A percentile compares a stretch with the other conserved stretches of the same genome.
Conservation (phyloP, 2,113 vertebrate genomes). For the Polypterus bichir region DNA sequence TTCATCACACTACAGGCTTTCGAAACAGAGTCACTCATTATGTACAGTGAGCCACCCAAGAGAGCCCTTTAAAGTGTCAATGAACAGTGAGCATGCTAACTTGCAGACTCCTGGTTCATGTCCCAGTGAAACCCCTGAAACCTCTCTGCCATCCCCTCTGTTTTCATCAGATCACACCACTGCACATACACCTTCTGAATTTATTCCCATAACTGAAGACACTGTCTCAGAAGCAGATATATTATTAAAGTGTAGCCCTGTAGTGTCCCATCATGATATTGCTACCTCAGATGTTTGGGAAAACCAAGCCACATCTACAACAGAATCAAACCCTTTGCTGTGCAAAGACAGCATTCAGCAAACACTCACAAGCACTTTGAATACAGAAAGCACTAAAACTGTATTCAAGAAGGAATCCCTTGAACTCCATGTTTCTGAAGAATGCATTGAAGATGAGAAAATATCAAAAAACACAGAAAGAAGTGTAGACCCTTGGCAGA, state of each 20-base stretch:
- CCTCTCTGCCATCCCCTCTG: conserved; percentile 73
- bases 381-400: conserved; percentile 44
- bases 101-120: conserved; percentile 49
- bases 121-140: conserved; percentile 62
- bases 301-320: conserved; percentile 24
- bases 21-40: conserved; percentile 47
- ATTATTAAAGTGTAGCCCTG: conserved; percentile 54
- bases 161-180: conserved; percentile 82
- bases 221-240: conserved; percentile 76
- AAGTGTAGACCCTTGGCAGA: too few relatives aligned
- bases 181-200: conserved; percentile 83
- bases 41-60: conserved; percentile 44
- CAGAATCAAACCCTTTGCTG: conserved; percentile 22
- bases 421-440: conserved; percentile 24
- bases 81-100: conserved; percentile 36
- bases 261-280: conserved; percentile 37
- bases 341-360: conserved; percentile 11
- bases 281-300: conserved; percentile 60
- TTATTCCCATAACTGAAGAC: conserved; percentile 76
- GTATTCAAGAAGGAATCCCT: conserved; percentile 33
- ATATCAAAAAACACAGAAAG: too few relatives aligned
- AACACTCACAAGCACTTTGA: conserved; percentile 40
- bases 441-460: neutral
- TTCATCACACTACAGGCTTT: conserved; percentile 79
- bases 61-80: conserved; percentile 43